A percentile compares a stretch with the other conserved stretches of the same genome.
Evolutionary conservation across 2,888 invertebrate species (phyloP).

Genomic region (Cryptocephalus moraei): DNA sequence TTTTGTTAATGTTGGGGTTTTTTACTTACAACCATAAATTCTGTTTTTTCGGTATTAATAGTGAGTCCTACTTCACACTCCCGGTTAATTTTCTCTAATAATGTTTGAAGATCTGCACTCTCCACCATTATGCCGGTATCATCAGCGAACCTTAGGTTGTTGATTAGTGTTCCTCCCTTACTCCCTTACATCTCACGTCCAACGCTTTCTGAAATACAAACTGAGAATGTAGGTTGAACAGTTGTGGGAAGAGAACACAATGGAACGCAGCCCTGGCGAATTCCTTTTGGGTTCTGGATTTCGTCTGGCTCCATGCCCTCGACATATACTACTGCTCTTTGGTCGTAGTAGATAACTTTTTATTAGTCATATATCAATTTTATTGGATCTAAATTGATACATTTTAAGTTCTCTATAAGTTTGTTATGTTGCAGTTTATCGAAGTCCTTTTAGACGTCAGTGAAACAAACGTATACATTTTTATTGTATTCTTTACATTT

Average conservation of each 20-base stretch:
- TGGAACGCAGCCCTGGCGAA: neutral
- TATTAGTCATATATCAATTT: too few species aligned
- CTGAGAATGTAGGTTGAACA: neutral
- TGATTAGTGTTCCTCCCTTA: neutral
- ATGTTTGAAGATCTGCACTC: neutral
- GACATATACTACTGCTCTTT: constrained; percentile 1
- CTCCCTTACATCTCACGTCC: neutral
- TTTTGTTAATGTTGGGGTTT: neutral
- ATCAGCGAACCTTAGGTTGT: too few species aligned
- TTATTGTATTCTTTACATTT: constrained; percentile 1
- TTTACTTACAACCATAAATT: neutral
- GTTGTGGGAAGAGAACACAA: neutral
- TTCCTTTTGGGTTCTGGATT: neutral
- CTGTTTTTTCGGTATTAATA: neutral
- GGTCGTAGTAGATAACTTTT: constrained; percentile 1
- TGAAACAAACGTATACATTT: constrained; percentile 1
- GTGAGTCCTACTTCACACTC: neutral
- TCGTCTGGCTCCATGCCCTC: neutral
- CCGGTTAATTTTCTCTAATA: neutral
- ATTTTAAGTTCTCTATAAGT: constrained; percentile 3
- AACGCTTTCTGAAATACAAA: neutral
- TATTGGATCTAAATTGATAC: constrained; percentile 1
- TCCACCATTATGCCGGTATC: neutral
- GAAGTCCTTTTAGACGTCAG: neutral
- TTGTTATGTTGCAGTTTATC: neutral